These are phyloP conservation scores for Leptestheria dahalacensis DNA, from an alignment of 1,140 invertebrate species.

Conservation along the genomic window DNA sequence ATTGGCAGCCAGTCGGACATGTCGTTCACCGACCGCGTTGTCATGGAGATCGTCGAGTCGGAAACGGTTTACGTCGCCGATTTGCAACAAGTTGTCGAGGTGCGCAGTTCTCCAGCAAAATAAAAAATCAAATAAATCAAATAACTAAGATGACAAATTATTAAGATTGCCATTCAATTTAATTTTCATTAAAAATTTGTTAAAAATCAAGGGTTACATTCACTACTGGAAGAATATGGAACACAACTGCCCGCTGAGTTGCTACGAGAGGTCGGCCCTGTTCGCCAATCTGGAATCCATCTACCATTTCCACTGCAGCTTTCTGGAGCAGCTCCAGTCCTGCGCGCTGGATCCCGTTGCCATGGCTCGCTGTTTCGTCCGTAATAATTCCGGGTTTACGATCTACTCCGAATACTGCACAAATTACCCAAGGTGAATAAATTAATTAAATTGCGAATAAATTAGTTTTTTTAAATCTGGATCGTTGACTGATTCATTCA, in stretches of 20 bases:
- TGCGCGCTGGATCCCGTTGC: conserved; percentile 65
- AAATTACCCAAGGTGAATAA: conserved; percentile 51
- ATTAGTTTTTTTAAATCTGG: no score
- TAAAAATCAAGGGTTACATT: conserved; percentile 58
- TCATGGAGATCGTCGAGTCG: conserved; percentile 85
- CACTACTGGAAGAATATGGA: conserved; percentile 53
- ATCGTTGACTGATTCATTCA: no score
- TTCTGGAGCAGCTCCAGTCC: conserved; percentile 59
- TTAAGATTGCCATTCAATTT: background rate
- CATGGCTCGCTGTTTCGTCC: conserved; percentile 78
- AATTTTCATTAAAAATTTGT: conserved; percentile 12
- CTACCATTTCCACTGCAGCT: conserved; percentile 70
- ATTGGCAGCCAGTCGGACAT: conserved; percentile 34
- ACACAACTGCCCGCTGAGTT: conserved; percentile 39
- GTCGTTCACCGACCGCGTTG: conserved; percentile 66
- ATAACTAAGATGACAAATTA: background rate
- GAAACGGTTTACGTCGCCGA: conserved; percentile 82
- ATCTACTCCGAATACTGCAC: conserved; percentile 92
- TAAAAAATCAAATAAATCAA: no score
- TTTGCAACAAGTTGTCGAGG: conserved; percentile 77
- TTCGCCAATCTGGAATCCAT: conserved; percentile 90
- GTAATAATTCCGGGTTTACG: conserved; percentile 74
- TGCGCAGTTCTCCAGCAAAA: conserved; percentile 36
- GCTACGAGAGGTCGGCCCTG: conserved; percentile 54
- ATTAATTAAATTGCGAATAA: background rate